Percentiles rank a stretch among this genome's conserved stretches.
Conservation (phyloP, 1,140 invertebrate genomes). For the Hylyphantes graminicola region DNA sequence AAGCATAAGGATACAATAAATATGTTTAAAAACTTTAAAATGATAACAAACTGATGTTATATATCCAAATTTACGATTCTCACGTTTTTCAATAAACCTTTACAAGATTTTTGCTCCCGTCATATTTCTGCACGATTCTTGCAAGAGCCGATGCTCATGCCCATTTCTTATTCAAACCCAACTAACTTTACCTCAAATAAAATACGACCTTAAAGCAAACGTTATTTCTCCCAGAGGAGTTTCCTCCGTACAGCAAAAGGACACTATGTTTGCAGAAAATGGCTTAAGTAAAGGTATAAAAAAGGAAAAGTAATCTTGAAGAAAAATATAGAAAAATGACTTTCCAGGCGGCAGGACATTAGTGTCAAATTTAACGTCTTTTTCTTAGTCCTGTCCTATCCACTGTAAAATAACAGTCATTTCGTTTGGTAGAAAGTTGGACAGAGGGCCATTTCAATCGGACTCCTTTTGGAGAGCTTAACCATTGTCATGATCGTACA, state of each 20-base stretch:
- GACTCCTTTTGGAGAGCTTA: slow-evolving; percentile 13
- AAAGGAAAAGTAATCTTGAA: slow-evolving; percentile 28
- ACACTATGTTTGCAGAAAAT: slow-evolving; percentile 40
- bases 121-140: too few relatives aligned
- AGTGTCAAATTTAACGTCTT: slow-evolving; percentile 46
- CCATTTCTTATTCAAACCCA: neutral
- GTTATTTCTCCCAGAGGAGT: slow-evolving; percentile 26
- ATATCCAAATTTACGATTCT: too few relatives aligned
- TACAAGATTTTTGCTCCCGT: too few relatives aligned
- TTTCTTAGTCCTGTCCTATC: slow-evolving; percentile 7
- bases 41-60: too few relatives aligned
- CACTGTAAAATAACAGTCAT: slow-evolving; percentile 37
- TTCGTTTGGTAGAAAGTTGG: slow-evolving; percentile 23
- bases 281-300: slow-evolving; percentile 21
- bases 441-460: slow-evolving; percentile 12
- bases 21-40: too few relatives aligned
- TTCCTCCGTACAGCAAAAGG: slow-evolving; percentile 22
- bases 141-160: too few relatives aligned
- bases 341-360: slow-evolving; percentile 12
- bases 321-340: slow-evolving; percentile 2
- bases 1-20: too few relatives aligned
- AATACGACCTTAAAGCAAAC: slow-evolving; percentile 38
- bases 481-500: slow-evolving; percentile 18
- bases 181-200: slow-evolving; percentile 15
- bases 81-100: too few relatives aligned